A percentile compares a stretch with the other conserved stretches of the same genome.
Evolutionary conservation across 2,888 invertebrate genomes (phyloP).

Genomic region (Nomada ferruginata): DNA sequence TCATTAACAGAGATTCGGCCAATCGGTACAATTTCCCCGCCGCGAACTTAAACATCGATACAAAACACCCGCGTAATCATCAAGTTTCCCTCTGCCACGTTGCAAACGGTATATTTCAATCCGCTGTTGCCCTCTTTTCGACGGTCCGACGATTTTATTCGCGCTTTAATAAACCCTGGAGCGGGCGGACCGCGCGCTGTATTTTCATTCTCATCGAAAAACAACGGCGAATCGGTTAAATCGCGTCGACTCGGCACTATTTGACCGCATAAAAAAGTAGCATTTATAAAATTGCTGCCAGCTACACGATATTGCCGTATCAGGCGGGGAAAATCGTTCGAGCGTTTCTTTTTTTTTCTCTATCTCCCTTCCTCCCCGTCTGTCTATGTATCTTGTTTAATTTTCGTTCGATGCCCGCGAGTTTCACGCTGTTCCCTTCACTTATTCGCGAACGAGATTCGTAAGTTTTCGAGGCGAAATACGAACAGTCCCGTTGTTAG

Average conservation of each 20-base stretch:
- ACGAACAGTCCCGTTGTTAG: conserved; percentile 25
- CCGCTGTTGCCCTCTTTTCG: neutral
- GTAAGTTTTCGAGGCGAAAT: neutral
- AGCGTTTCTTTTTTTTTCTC: neutral
- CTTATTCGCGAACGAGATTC: conserved; percentile 35
- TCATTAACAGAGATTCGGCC: neutral
- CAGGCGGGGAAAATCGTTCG: conserved; percentile 2
- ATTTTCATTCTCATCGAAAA: conserved; percentile 18
- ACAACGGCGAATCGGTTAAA: conserved; percentile 12
- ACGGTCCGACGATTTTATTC: conserved; percentile 1
- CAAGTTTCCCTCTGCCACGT: neutral
- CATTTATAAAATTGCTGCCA: conserved; percentile 24
- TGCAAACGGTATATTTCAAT: conserved; percentile 9
- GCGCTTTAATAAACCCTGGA: conserved; percentile 13
- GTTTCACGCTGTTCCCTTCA: conserved; percentile 26
- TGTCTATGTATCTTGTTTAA: neutral
- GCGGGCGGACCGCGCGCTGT: neutral
- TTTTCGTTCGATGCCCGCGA: neutral
- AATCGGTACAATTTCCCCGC: neutral
- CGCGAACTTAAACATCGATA: neutral
- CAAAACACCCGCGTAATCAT: neutral
- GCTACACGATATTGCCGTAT: conserved; percentile 28
- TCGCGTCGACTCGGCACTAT: conserved; percentile 16
- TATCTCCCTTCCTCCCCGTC: neutral
- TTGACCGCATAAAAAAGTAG: conserved; percentile 15